phyloP scores from a whole-genome alignment of 1,140 invertebrate species.

The Pachyrhynchus sulphureomaculatus region DNA sequence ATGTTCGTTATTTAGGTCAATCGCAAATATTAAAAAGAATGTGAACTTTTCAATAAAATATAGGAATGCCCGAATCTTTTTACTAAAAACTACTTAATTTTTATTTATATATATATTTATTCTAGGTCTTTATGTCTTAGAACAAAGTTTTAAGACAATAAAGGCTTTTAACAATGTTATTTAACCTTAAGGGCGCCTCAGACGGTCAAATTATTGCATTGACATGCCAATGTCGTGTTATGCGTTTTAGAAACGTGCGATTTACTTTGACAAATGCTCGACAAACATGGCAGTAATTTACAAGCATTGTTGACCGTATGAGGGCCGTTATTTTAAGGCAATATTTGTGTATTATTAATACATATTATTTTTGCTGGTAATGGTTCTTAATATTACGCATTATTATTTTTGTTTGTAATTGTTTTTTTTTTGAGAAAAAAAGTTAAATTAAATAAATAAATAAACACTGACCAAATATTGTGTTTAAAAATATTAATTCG shows the following conservation, averaged over 20 bases:
- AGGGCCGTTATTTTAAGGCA: constrained; percentile 38
- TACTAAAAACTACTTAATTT: constrained; percentile 13
- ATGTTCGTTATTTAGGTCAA: no score
- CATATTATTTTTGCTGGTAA: constrained; percentile 42
- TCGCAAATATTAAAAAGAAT: no score
- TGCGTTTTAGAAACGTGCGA: no score
- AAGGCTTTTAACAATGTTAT: constrained; percentile 21
- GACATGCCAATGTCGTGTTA: no score
- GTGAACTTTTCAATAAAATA: no score
- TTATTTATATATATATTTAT: constrained; percentile 22
- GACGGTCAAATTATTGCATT: no score
- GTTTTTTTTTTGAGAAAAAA: background rate
- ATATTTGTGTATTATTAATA: constrained; percentile 42
- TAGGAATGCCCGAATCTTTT: constrained; percentile 6
- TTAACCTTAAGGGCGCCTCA: no score
- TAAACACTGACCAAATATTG: background rate
- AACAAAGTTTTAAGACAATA: constrained; percentile 13
- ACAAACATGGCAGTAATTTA: no score
- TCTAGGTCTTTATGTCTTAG: constrained; percentile 15
- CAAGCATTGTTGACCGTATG: no score
- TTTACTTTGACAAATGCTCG: no score
- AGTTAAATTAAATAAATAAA: background rate
- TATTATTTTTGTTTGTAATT: constrained; percentile 11
- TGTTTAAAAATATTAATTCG: no score
- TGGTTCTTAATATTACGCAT: constrained; percentile 20